Evolutionary conservation across 2,113 vertebrate species (phyloP).

Genomic region (Calidris pygmaea): DNA sequence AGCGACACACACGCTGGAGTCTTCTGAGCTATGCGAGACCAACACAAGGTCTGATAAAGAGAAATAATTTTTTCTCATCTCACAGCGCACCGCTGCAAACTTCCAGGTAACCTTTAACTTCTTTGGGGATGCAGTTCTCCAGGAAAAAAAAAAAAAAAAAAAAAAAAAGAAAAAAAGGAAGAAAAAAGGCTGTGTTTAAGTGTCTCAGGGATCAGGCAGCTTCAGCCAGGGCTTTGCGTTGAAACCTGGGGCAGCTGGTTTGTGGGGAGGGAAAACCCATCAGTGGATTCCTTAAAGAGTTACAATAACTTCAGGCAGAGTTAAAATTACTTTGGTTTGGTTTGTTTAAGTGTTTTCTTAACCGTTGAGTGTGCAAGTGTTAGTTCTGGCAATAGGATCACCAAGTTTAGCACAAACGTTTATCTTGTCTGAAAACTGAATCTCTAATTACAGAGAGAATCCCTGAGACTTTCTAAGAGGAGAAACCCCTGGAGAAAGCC

Average conservation of each 20-base stretch:
- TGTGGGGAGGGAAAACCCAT: fast-evolving
- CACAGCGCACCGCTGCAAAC: background rate
- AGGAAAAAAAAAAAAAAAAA: background rate
- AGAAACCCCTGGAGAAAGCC: background rate
- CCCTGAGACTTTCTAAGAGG: background rate
- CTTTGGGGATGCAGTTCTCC: background rate
- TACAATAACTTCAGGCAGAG: background rate
- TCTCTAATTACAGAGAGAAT: background rate
- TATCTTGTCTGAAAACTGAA: background rate
- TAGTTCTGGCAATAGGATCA: background rate
- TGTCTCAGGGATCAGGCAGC: background rate
- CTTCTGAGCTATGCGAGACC: background rate
- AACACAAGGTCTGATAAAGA: background rate
- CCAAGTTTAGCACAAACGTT: fast-evolving
- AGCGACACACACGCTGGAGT: background rate
- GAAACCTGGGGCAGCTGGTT: background rate
- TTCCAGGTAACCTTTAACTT: background rate
- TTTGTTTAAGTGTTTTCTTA: background rate
- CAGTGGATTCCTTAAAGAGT: background rate
- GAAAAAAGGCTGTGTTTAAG: background rate
- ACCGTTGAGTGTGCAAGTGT: background rate
- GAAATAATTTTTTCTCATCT: background rate
- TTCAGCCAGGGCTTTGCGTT: background rate
- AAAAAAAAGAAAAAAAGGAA: too few relatives aligned
- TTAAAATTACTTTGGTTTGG: background rate